Evolutionary conservation across 2,113 vertebrate genomes (phyloP).

Genomic region (Menidia beryllina): DNA sequence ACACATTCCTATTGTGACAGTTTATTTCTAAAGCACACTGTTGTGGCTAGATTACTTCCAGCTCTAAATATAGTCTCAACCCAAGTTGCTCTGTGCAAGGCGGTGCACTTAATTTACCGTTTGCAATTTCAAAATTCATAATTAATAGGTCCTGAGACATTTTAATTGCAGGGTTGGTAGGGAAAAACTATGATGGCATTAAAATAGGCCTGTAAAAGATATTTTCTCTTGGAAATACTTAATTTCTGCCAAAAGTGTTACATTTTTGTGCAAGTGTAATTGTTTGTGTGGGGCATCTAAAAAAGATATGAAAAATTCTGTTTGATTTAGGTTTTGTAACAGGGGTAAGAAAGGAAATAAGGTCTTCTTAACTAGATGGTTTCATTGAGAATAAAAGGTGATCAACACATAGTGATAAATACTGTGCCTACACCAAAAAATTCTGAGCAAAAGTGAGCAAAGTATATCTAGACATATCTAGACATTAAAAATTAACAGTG

Average conservation of each 20-base stretch:
- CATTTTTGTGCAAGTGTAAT: neutral
- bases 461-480: no score
- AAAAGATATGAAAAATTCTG: neutral
- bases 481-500: neutral
- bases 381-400: neutral
- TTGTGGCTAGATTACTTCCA: conserved; percentile 6
- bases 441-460: neutral
- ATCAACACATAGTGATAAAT: neutral
- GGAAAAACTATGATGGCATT: conserved; percentile 16
- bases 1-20: conserved; percentile 1
- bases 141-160: conserved; percentile 33
- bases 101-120: conserved; percentile 10
- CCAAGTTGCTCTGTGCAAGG: conserved; percentile 22
- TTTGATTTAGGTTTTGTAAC: neutral
- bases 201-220: conserved; percentile 10
- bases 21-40: conserved; percentile 13
- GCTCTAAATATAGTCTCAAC: conserved; percentile 46
- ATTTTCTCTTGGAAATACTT: neutral
- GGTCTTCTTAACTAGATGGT: neutral
- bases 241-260: neutral
- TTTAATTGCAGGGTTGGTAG: conserved; percentile 26
- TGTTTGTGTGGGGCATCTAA: neutral
- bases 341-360: neutral
- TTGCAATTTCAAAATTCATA: conserved; percentile 21
- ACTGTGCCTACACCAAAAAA: neutral